A percentile compares a stretch with the other conserved stretches of the same genome.
These are phyloP conservation scores for Burhinus oedicnemus DNA, from an alignment of 2,113 vertebrate genomes.

Conservation along the genomic window DNA sequence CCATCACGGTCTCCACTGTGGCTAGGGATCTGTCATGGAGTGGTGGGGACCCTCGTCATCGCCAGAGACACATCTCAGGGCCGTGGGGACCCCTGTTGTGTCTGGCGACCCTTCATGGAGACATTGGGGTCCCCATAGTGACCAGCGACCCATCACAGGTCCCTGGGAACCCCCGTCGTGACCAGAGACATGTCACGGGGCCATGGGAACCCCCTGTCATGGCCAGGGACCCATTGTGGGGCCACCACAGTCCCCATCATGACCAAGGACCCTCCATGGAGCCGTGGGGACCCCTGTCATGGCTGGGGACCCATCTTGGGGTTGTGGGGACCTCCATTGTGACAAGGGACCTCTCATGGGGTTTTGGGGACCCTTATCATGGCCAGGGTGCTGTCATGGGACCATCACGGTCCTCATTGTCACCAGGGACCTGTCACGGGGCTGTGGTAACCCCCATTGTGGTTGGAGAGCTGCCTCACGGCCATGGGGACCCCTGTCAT, in stretches of 20 bases:
- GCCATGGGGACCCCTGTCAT: background rate
- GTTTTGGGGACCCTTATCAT: background rate
- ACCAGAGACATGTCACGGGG: background rate
- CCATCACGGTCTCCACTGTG: rapidly evolving
- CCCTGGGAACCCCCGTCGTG: too few species aligned
- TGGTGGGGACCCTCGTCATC: too few species aligned
- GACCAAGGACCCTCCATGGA: too few species aligned
- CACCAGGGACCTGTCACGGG: too few species aligned
- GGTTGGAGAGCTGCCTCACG: background rate
- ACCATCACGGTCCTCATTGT: background rate
- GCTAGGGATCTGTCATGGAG: rapidly evolving
- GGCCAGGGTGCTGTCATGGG: background rate
- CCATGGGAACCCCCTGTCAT: background rate
- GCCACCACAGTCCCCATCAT: too few species aligned
- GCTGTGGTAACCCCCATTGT: rapidly evolving
- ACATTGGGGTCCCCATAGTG: background rate
- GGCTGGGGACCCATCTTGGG: background rate
- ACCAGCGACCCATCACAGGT: too few species aligned
- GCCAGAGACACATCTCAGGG: background rate
- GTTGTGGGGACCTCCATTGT: too few species aligned
- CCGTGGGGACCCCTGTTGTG: background rate
- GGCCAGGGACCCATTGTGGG: background rate
- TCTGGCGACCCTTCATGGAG: background rate
- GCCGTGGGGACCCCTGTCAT: background rate
- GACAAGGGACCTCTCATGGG: background rate